Evolutionary conservation across 2,888 invertebrate genomes (phyloP).

Genomic region (Sesia apiformis): DNA sequence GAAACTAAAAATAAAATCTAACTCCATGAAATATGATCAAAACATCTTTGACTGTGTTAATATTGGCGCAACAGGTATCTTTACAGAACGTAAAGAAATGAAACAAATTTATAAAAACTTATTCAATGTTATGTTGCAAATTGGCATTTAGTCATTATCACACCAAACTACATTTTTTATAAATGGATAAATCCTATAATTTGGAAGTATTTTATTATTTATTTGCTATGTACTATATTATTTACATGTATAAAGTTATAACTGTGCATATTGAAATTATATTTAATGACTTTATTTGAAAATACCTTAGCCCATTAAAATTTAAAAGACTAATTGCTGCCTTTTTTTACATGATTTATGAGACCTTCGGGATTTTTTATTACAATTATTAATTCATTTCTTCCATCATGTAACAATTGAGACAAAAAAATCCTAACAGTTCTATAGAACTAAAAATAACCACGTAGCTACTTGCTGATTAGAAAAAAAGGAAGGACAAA

Average conservation of each 20-base stretch:
- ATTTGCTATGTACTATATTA: conserved; percentile 73
- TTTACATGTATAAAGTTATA: conserved; percentile 73
- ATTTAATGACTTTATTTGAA: conserved; percentile 69
- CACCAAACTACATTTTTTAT: conserved; percentile 62
- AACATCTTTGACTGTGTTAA: too few species aligned
- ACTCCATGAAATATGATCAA: too few species aligned
- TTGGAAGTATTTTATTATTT: conserved; percentile 72
- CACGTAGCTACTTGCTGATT: too few species aligned
- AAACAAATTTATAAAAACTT: too few species aligned
- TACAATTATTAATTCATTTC: too few species aligned
- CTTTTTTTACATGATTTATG: neutral
- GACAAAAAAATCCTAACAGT: too few species aligned
- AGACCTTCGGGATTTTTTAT: too few species aligned
- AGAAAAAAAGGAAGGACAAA: too few species aligned
- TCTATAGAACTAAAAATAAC: too few species aligned
- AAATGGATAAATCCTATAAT: conserved; percentile 62
- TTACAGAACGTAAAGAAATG: too few species aligned
- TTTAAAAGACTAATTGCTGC: conserved; percentile 23
- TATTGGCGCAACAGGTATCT: too few species aligned
- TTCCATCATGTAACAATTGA: too few species aligned
- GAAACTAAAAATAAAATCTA: conserved; percentile 16
- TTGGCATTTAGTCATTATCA: conserved; percentile 62
- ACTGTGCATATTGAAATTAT: conserved; percentile 73
- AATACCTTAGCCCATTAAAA: conserved; percentile 68
- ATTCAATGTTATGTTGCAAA: conserved; percentile 24